phyloP scores from a whole-genome alignment of 2,113 vertebrate genomes.

The Xenopus laevis region DNA sequence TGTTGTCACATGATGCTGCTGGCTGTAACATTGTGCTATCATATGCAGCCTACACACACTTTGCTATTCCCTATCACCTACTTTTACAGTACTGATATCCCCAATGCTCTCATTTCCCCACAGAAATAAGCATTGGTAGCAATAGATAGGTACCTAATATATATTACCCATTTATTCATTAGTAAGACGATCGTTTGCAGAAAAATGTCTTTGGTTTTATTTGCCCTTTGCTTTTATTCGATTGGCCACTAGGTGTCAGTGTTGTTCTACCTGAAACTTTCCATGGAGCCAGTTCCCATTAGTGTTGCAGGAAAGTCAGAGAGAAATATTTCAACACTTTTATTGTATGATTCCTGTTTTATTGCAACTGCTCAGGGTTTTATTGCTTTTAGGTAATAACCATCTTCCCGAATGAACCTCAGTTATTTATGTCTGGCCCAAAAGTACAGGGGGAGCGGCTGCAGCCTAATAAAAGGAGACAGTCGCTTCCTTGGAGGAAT shows the following conservation, averaged over 20 bases:
- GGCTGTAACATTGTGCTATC: too few species aligned
- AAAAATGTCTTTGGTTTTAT: too few species aligned
- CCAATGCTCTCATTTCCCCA: too few species aligned
- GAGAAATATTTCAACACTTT: not conserved
- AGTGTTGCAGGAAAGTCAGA: not conserved
- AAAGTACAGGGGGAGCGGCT: not conserved
- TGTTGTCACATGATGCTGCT: too few species aligned
- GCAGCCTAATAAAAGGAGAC: not conserved
- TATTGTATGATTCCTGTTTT: slow-evolving; percentile 11
- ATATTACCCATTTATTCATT: too few species aligned
- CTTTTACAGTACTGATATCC: too few species aligned
- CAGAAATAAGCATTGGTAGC: too few species aligned
- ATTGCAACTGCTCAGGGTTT: slow-evolving; percentile 2
- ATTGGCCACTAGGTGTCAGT: slow-evolving; percentile 18
- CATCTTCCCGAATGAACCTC: not conserved
- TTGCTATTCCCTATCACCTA: too few species aligned
- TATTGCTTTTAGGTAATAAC: slow-evolving; percentile 7
- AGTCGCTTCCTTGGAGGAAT: not conserved
- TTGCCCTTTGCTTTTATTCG: too few species aligned
- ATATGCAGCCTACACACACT: too few species aligned
- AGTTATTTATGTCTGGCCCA: not conserved
- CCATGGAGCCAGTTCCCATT: not conserved
- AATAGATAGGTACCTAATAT: too few species aligned
- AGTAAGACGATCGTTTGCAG: too few species aligned
- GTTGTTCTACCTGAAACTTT: not conserved